Evolutionary conservation across 2,888 invertebrate species (phyloP).

Genomic region (Agrilus cyanescens): DNA sequence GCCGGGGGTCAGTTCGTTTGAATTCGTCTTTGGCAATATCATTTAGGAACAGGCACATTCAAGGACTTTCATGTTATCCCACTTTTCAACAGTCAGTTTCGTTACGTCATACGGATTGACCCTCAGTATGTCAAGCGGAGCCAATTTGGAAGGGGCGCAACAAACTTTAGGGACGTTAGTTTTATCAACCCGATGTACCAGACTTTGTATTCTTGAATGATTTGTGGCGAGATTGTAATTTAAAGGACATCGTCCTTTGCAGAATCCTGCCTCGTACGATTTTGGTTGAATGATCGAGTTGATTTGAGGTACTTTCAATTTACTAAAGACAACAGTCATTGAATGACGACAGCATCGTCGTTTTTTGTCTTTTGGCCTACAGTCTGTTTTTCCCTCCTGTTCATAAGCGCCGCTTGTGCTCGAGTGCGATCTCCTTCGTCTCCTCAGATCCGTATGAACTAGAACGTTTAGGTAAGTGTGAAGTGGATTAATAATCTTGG

Average conservation of each 20-base stretch:
- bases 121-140: constrained; percentile 51
- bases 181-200: constrained; percentile 50
- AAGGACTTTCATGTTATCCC: constrained; percentile 58
- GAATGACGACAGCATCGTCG: constrained; percentile 52
- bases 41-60: constrained; percentile 60
- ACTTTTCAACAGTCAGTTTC: constrained; percentile 51
- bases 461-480: constrained; percentile 28
- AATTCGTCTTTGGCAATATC: constrained; percentile 18
- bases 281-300: constrained; percentile 52
- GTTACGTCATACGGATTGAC: constrained; percentile 49
- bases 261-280: constrained; percentile 57
- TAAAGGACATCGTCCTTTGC: constrained; percentile 56
- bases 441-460: constrained; percentile 25
- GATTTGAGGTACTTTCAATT: constrained; percentile 39
- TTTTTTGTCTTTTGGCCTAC: constrained; percentile 32
- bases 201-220: constrained; percentile 56
- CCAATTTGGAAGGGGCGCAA: constrained; percentile 56
- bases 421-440: constrained; percentile 22
- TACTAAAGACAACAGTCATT: constrained; percentile 53
- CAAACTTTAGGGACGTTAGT: constrained; percentile 44
- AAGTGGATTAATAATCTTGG: constrained; percentile 30
- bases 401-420: constrained; percentile 22
- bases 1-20: constrained; percentile 1
- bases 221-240: constrained; percentile 58
- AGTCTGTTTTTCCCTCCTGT: constrained; percentile 40